Base-by-base conservation (phyloP, 2,888 invertebrate species). In the Drosophila falleni region DNA sequence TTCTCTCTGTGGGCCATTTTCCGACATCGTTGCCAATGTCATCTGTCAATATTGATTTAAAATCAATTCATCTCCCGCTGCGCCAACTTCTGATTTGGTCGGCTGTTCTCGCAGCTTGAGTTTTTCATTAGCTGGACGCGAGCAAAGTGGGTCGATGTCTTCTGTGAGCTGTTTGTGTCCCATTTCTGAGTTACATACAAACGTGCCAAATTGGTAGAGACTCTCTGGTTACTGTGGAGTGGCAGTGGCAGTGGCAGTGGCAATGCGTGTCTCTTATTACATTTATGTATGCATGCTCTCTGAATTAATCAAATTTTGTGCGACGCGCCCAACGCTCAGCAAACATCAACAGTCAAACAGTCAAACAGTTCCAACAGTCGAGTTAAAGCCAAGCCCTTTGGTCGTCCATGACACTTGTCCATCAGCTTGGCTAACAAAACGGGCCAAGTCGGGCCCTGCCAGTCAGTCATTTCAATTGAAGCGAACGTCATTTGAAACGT, bases 31-130 rank as follows among this genome's bases (percentile, higher is more conserved):
- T 81, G 79, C 47, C 80, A 75, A 74, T 89, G 89, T 85, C 83
- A 78, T 76, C 85, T 87, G 87, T 87, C 87, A 86, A 86, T 87
- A 86, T 87, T 87, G 83, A 87, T 86, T 87, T 83, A 81, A 85
- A 87, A 86, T 85, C 87, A 87, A 87, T 85, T 85, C 81, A 80
- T 85, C 87, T 86, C 74, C 85, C 81, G 78, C 54, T 87, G 84
- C 64, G 73, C 50, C 59, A 50, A 59, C 64, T 74, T 71, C 67
- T 81, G 84, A 80, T 86, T 86, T 78, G 53, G 59, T 51, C 69
- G 56, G 41, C 60, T 64, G 37, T 39, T 53, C 10, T 53, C 76
- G 53, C 78, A 72, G 82, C 81, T 82, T 74, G 80, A 83, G 78
- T 62, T 79, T 85, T 82, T 81, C 81, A 84, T 85, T 84, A 85